phyloP scores from a whole-genome alignment of 2,888 invertebrate species.

The Gymnocheta viridis region DNA sequence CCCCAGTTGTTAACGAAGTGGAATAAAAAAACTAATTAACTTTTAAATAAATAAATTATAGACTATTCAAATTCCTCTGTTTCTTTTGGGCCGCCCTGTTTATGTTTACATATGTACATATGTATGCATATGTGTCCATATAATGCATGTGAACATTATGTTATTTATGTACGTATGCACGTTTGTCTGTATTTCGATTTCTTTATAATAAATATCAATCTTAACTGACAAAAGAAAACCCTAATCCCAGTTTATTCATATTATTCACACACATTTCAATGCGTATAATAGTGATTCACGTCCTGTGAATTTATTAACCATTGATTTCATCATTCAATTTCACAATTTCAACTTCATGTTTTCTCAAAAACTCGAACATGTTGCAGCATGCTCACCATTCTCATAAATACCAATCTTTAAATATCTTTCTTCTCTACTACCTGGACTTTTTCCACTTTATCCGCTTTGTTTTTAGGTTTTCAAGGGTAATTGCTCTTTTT shows the following conservation, averaged over 20 bases:
- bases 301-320: conserved; percentile 35
- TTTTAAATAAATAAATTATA: no score
- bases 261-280: neutral
- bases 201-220: neutral
- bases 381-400: conserved; percentile 38
- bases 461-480: conserved; percentile 18
- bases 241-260: neutral
- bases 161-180: neutral
- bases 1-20: no score
- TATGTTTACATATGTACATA: no score
- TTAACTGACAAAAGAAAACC: neutral
- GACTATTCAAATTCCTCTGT: no score
- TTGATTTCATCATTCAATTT: conserved; percentile 59
- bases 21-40: no score
- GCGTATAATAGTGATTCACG: conserved; percentile 43
- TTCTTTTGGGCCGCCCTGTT: no score
- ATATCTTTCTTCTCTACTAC: conserved; percentile 12
- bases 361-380: conserved; percentile 29
- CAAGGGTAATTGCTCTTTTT: conserved; percentile 45
- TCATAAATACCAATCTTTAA: neutral
- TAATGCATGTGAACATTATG: neutral
- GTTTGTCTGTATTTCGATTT: conserved; percentile 1
- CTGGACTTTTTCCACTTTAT: conserved; percentile 1
- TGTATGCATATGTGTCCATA: neutral
- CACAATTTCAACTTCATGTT: conserved; percentile 39